phyloP scores from a whole-genome alignment of 1,140 invertebrate genomes.

The Nephila pilipes region DNA sequence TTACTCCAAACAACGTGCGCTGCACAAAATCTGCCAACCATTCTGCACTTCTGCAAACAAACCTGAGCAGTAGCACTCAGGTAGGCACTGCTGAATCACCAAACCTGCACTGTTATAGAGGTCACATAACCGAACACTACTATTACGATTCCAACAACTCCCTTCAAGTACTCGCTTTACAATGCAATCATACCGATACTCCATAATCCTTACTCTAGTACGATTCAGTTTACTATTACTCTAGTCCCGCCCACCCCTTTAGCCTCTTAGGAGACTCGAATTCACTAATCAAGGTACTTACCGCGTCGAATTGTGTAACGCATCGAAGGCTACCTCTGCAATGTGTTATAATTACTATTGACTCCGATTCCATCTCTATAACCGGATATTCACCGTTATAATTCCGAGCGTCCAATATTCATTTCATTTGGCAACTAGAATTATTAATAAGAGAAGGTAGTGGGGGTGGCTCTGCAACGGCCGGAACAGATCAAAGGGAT shows the following conservation, averaged over 20 bases:
- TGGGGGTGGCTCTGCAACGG: neutral
- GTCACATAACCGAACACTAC: neutral
- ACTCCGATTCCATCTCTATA: conserved; percentile 30
- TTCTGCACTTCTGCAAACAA: neutral
- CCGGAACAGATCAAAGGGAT: conserved; percentile 19
- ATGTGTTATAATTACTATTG: conserved; percentile 42
- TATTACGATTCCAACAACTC: neutral
- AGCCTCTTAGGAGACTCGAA: neutral
- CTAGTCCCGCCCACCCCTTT: neutral
- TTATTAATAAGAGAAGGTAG: conserved; percentile 13
- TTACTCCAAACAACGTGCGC: no score
- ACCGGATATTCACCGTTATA: conserved; percentile 34
- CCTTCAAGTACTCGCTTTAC: neutral
- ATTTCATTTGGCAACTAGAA: conserved; percentile 30
- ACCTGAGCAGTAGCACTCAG: neutral
- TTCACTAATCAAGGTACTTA: conserved; percentile 27
- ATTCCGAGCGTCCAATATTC: conserved; percentile 11
- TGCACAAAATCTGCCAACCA: neutral
- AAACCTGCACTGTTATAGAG: neutral
- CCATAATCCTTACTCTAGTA: conserved; percentile 34
- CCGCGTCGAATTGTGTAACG: conserved; percentile 8
- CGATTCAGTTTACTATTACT: conserved; percentile 25
- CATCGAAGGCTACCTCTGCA: neutral
- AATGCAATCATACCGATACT: conserved; percentile 27
- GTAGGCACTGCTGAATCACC: neutral